A percentile compares a stretch with the other conserved stretches of the same genome.
These are phyloP conservation scores for Apantesis nais DNA, from an alignment of 2,888 invertebrate genomes.

Conservation along the genomic window DNA sequence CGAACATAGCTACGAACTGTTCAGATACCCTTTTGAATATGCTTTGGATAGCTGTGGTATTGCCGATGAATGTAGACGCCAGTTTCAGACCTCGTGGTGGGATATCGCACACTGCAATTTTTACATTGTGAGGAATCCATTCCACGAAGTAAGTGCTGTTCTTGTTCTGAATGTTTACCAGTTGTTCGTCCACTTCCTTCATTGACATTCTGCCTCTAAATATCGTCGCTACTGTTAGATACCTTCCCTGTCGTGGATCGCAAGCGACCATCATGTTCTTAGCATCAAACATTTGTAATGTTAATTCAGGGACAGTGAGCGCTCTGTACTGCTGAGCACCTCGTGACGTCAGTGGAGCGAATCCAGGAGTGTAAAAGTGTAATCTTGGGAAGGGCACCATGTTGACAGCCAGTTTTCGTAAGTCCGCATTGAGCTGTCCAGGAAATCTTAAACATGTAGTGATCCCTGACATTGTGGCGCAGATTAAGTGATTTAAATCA, in stretches of 20 bases:
- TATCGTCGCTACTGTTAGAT: constrained; percentile 94
- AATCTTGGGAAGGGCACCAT: constrained; percentile 91
- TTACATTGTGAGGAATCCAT: constrained; percentile 93
- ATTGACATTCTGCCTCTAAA: constrained; percentile 96
- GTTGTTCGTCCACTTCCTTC: constrained; percentile 95
- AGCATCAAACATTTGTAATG: constrained; percentile 96
- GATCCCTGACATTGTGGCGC: constrained; percentile 77
- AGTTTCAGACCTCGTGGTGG: constrained; percentile 91
- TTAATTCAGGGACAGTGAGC: constrained; percentile 94
- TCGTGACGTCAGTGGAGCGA: constrained; percentile 90
- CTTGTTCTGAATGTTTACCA: constrained; percentile 91
- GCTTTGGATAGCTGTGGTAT: constrained; percentile 94
- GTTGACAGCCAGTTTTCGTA: constrained; percentile 81
- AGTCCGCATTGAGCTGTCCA: constrained; percentile 89
- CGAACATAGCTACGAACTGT: constrained; percentile 96
- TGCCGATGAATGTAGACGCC: constrained; percentile 95
- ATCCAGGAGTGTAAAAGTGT: constrained; percentile 86
- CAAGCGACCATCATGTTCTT: constrained; percentile 99
- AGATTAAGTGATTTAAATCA: constrained; percentile 87
- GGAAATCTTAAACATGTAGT: constrained; percentile 78
- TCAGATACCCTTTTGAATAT: constrained; percentile 94
- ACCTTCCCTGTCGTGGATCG: constrained; percentile 95
- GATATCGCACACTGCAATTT: constrained; percentile 93
- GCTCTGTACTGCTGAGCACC: constrained; percentile 95
- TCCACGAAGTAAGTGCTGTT: constrained; percentile 92